Evolutionary conservation across 2,888 invertebrate genomes (phyloP), one percentile per base, ranked within the genome.

Genomic region (Andricus quercusramuli): DNA sequence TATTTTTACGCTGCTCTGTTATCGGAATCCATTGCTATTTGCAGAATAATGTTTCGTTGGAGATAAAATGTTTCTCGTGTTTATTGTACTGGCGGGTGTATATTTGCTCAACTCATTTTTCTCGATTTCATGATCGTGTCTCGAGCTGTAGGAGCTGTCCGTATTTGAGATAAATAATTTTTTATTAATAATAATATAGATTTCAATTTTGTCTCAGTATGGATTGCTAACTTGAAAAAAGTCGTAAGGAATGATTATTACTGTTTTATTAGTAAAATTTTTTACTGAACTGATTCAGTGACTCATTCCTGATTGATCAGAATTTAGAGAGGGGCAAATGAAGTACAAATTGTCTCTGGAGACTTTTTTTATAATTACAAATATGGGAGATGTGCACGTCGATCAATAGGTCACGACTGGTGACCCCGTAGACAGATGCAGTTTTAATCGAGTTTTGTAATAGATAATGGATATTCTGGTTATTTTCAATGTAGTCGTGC

Each of bases 21-120:
- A 90, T 90, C 89, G 83, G 79, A 41, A 82, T 82, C 82, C 85
- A 79, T 86, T 87, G 85, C 86, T 89, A 83, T 90, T 90, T 88
- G 87, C 86, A 82, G 86, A 85, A 87, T 84, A 85, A 82, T 89
- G 84, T 90, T 89, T 86, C 87, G 85, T 83, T 80, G 80, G 56
- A 74, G 70, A 74, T 74, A 74, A 74, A 74, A 74, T 74, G 56
- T 74, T 74, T 62, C 83, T 80, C 81, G 78, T 83, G 81, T 81
- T 83, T 84, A 84, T 86, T 85, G 83, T 84, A 83, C 79, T 78
- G 80, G 78, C 81, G 68, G 68, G 59, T 80, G 78, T 85, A 83
- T 87, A 84, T 89, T 86, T 88, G 77, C 86, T 82, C 80, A 79
- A 67, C 78, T 83, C 81, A 79, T 83, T 85, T 85, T 77, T 81